Percentiles rank a stretch among this genome's conserved stretches.
phyloP scores from a whole-genome alignment of 2,797 vertebrate species.

The Gobionotothen gibberifrons region DNA sequence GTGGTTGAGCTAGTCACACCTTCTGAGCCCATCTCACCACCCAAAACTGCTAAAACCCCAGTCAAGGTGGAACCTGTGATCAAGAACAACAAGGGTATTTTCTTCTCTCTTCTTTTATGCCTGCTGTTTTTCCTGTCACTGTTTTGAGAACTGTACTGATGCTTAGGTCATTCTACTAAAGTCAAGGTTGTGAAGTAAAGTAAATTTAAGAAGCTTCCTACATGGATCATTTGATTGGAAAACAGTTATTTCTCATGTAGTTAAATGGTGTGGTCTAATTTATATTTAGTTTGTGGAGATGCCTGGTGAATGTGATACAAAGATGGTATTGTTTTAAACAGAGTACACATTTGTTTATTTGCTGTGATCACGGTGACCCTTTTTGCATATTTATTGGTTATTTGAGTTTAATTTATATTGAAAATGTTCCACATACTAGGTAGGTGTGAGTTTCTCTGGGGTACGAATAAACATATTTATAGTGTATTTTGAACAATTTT shows the following conservation, averaged over 20 bases:
- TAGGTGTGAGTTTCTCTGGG: not conserved
- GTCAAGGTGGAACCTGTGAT: constrained; percentile 87
- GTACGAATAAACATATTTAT: not conserved
- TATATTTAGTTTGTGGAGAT: not conserved
- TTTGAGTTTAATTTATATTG: not conserved
- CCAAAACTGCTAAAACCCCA: constrained; percentile 79
- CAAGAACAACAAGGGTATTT: constrained; percentile 98
- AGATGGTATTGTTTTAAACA: no score
- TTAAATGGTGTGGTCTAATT: not conserved
- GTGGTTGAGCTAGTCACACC: constrained; percentile 66
- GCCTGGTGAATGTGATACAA: not conserved
- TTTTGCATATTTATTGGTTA: not conserved
- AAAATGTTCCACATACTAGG: not conserved
- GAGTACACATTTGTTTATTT: not conserved
- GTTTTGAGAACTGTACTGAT: constrained; percentile 29
- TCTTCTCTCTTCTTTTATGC: constrained; percentile 63
- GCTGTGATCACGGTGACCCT: not conserved
- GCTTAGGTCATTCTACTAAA: constrained; percentile 7
- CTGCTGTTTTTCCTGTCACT: constrained; percentile 46
- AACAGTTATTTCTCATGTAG: not conserved
- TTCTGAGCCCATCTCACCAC: constrained; percentile 60
- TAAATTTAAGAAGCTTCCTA: no score
- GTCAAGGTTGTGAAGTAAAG: not conserved
- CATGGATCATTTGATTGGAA: not conserved
- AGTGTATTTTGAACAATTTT: not conserved